Evolutionary conservation across 2,797 vertebrate genomes (phyloP).

Genomic region (Crocodylus rhombifer): DNA sequence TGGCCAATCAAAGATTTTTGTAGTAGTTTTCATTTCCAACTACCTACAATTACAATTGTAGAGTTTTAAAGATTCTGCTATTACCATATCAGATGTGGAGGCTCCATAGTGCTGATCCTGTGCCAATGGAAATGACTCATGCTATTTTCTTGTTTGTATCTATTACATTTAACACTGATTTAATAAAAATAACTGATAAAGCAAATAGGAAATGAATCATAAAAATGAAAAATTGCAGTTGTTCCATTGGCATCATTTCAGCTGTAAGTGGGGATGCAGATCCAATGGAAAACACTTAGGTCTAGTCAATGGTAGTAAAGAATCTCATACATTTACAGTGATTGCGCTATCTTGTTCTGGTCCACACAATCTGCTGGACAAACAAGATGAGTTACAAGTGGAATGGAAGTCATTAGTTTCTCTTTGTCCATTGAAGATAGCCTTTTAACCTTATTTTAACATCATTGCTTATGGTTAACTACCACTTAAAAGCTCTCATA

Average conservation of each 20-base stretch:
- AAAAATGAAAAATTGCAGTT: background rate
- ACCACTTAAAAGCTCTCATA: conserved; percentile 75
- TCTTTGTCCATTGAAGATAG: conserved; percentile 59
- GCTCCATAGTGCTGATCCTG: background rate
- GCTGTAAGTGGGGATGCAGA: background rate
- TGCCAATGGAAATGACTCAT: background rate
- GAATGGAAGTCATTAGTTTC: conserved; percentile 51
- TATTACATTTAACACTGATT: background rate
- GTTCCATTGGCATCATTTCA: background rate
- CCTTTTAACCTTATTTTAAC: conserved; percentile 77
- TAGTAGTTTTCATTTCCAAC: background rate
- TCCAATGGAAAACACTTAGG: background rate
- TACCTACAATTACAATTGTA: background rate
- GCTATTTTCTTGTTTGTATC: background rate
- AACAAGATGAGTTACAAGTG: background rate
- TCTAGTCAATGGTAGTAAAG: background rate
- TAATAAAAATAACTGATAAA: background rate
- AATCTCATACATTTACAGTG: background rate
- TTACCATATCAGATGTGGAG: background rate
- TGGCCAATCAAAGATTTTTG: background rate
- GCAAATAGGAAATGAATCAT: background rate
- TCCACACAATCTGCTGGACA: background rate
- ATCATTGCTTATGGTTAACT: conserved; percentile 79
- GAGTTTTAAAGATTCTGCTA: conserved; percentile 8
- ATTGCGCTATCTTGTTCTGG: conserved; percentile 1